Conservation (phyloP, 2,797 vertebrate genomes). For the Chelmon rostratus region DNA sequence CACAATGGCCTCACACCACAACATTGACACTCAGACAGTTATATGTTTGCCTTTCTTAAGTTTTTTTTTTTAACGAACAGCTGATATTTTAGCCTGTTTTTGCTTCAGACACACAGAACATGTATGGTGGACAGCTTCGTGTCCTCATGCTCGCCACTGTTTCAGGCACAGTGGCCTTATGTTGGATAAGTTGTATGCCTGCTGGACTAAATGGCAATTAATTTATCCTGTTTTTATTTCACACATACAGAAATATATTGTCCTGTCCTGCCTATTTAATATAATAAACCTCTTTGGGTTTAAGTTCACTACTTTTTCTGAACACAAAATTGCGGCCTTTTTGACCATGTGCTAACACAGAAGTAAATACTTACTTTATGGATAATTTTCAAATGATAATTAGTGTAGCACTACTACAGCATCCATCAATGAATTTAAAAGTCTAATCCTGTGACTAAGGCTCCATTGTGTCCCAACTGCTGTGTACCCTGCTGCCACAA, state of each 20-base stretch:
- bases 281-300: too few species aligned
- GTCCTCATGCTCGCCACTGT: too few species aligned
- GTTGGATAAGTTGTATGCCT: too few species aligned
- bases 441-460: not conserved
- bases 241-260: too few species aligned
- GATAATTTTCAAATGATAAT: too few species aligned
- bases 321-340: not conserved
- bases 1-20: not conserved
- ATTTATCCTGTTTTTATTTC: too few species aligned
- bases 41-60: not conserved
- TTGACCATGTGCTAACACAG: not conserved
- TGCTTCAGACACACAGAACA: not conserved
- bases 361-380: not conserved
- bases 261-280: too few species aligned
- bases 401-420: not conserved
- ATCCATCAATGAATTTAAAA: not conserved
- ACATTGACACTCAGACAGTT: not conserved
- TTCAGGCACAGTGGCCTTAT: too few species aligned
- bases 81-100: not conserved
- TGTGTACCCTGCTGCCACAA: slow-evolving; percentile 4
- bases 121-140: not conserved
- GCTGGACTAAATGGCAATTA: too few species aligned
- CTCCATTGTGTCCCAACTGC: not conserved
- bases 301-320: not conserved
- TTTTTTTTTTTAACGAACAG: not conserved